Base-by-base conservation (phyloP, 2,113 vertebrate species). In the Scartelaos histophorus region DNA sequence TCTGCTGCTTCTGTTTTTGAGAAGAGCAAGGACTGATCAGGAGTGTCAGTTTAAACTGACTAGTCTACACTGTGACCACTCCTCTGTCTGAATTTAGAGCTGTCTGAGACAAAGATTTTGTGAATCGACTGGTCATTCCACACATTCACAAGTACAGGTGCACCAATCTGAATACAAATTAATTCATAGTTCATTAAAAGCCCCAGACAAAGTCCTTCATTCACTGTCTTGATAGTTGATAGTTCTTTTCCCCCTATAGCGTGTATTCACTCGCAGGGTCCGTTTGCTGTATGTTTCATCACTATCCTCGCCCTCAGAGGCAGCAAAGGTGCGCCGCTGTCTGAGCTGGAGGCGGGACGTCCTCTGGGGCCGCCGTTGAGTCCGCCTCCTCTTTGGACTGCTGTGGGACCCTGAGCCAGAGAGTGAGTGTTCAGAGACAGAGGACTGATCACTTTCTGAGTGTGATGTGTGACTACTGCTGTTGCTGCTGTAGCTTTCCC, bases 151-250 rank as follows among this genome's bases (percentile, higher is more conserved):
- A 29, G 25, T 34, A 34, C 7, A 29, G 24, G 34, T 15, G 34
- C 6, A 61, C 58, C 34, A 58, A 58, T 34, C 58, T 61, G 25
- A 34, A 61, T 61, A 34, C 25, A 61, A 24, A 24, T 61, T 7
- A 34, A 61, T 5, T 61, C 13, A 34, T 58, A 1, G 10, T 58
- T 34, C 58, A 61, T 10, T 34, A 61, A 61, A 54, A 60, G 73
- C 35, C 72, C 53, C 58, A 62, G 72, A 47, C 46, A 45, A 19
- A 11, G 29, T 74, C 82, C 73, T 85, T 93, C 85, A 94, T 78
- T 94, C 94, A 10, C 92, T 94, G 89, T 94, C 93, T 5, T 90
- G 86, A 73, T 94, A 94, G 19, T 65, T 90, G 1, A 94, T 92
- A 0, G 92, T 94, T 75, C 87, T 89, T 49, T 90, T 93, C 10